Percentiles rank a stretch among this genome's conserved stretches.
These are phyloP conservation scores for Amphibalanus amphitrite DNA, from an alignment of 1,140 invertebrate genomes.

Conservation along the genomic window DNA sequence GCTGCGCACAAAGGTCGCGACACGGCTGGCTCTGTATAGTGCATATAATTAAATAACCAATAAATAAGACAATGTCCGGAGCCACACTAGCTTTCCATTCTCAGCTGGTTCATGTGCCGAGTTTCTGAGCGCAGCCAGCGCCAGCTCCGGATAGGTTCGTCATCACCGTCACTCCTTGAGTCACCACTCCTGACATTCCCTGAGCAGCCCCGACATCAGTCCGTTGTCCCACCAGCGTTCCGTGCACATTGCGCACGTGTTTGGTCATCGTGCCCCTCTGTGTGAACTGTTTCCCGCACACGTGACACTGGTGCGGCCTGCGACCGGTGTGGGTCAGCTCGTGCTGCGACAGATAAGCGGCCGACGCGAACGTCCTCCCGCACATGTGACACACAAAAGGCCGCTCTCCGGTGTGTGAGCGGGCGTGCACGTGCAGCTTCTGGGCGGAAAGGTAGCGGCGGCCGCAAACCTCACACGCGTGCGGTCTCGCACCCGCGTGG, in stretches of 20 bases:
- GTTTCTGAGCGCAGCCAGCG: too few species aligned
- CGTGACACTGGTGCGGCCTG: slow-evolving; percentile 9
- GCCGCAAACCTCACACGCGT: not conserved
- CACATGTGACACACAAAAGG: slow-evolving; percentile 30
- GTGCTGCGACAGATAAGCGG: slow-evolving; percentile 30
- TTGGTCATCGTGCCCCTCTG: not conserved
- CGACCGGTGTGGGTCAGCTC: slow-evolving; percentile 30
- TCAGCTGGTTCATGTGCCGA: too few species aligned
- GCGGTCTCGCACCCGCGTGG: not conserved
- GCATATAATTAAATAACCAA: too few species aligned
- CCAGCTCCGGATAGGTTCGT: too few species aligned
- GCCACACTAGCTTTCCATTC: too few species aligned
- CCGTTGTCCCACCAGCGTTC: too few species aligned
- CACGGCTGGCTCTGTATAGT: too few species aligned
- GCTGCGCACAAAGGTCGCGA: too few species aligned
- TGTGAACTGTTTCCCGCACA: not conserved
- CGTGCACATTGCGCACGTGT: not conserved
- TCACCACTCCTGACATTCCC: too few species aligned
- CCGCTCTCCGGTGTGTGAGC: slow-evolving; percentile 3
- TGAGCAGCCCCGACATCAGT: too few species aligned
- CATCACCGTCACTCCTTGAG: too few species aligned
- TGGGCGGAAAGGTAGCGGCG: not conserved
- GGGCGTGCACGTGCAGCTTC: not conserved
- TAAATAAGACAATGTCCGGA: too few species aligned
- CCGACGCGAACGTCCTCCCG: slow-evolving; percentile 28